Conservation (phyloP, 1,140 invertebrate species). For the Himalopsyche phryganea region DNA sequence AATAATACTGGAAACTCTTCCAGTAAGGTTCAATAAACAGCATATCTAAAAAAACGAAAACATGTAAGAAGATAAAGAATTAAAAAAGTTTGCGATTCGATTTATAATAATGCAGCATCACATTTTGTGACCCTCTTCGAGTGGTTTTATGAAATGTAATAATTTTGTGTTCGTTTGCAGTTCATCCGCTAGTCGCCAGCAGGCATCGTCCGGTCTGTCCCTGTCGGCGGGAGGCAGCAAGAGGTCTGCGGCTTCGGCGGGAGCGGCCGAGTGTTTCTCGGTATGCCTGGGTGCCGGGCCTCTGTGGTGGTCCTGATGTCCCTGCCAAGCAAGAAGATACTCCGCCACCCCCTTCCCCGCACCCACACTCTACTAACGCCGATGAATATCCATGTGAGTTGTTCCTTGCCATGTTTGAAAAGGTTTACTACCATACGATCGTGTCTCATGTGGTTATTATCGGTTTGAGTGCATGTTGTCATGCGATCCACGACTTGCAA, state of each 20-base stretch:
- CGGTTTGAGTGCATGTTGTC: neutral
- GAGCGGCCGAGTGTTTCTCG: conserved; percentile 55
- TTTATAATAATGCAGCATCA: no score
- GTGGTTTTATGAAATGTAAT: no score
- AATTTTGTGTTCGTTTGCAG: conserved; percentile 27
- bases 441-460: conserved; percentile 4
- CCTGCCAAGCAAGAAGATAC: conserved; percentile 58
- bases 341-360: conserved; percentile 53
- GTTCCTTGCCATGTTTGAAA: no score
- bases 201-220: conserved; percentile 9
- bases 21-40: no score
- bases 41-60: no score
- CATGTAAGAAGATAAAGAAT: no score
- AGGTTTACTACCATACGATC: no score
- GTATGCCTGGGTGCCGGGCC: conserved; percentile 90
- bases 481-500: no score
- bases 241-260: conserved; percentile 55
- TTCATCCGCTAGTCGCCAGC: conserved; percentile 14
- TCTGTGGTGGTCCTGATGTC: conserved; percentile 81
- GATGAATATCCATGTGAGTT: conserved; percentile 54
- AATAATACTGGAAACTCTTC: no score
- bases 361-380: conserved; percentile 36
- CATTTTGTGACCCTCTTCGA: no score
- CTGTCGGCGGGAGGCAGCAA: conserved; percentile 45
- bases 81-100: no score